phyloP scores from a whole-genome alignment of 1,140 invertebrate species.

The Caenorhabditis brenneri region DNA sequence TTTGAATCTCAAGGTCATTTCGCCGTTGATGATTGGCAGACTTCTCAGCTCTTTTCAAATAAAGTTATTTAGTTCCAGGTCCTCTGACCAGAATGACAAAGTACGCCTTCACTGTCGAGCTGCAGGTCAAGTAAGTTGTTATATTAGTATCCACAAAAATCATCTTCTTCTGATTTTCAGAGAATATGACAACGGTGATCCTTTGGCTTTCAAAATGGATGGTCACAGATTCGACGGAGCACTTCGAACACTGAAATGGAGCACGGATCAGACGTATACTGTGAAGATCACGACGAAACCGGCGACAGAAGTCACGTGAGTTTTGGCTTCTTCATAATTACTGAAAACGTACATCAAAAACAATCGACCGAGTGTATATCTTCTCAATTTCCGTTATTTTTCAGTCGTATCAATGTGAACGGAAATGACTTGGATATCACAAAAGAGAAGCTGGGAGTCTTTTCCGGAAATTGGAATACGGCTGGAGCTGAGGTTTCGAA shows the following conservation, averaged over 20 bases:
- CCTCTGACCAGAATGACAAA: neutral
- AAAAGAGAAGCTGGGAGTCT: constrained; percentile 11
- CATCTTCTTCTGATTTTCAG: neutral
- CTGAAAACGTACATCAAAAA: too few relatives aligned
- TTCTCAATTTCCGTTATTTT: neutral
- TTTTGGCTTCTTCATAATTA: too few relatives aligned
- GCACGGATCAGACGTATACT: constrained; percentile 27
- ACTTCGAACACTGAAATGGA: constrained; percentile 42
- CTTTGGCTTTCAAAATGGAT: constrained; percentile 49
- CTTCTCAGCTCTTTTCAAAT: too few relatives aligned
- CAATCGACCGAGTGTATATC: too few relatives aligned
- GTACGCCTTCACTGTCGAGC: neutral
- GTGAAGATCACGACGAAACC: constrained; percentile 39
- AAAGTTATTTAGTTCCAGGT: neutral
- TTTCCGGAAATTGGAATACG: constrained; percentile 6
- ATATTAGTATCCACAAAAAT: neutral
- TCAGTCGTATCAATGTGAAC: constrained; percentile 28
- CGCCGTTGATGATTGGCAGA: too few relatives aligned
- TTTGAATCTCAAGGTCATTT: too few relatives aligned
- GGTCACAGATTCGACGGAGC: constrained; percentile 46
- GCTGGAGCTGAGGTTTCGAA: constrained; percentile 2
- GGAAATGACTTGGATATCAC: neutral
- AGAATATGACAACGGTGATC: constrained; percentile 45
- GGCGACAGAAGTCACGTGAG: constrained; percentile 41
- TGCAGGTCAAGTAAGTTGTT: neutral